Conservation (phyloP, 2,797 vertebrate species). For the Acrossocheilus wenchowensis region DNA sequence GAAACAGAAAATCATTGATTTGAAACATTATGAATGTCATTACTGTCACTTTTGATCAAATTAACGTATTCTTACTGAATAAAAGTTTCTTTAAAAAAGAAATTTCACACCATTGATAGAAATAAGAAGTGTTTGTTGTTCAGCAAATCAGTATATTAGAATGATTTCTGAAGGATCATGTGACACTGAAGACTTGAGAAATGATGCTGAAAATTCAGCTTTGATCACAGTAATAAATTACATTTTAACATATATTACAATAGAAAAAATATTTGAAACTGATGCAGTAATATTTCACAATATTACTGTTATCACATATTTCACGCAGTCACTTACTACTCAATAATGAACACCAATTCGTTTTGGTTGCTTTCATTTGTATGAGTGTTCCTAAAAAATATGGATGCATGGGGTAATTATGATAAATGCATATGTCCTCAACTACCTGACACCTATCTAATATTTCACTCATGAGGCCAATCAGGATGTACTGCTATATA, state of each 20-base stretch:
- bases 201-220: neutral
- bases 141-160: neutral
- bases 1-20: no score
- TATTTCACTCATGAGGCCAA: neutral
- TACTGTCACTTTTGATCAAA: neutral
- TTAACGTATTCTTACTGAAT: neutral
- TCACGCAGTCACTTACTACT: neutral
- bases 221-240: neutral
- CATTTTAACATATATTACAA: neutral
- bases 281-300: neutral
- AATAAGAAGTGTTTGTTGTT: neutral
- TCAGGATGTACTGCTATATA: neutral
- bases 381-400: neutral
- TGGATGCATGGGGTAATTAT: neutral
- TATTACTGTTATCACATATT: neutral
- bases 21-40: neutral
- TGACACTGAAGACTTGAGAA: neutral
- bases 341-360: neutral
- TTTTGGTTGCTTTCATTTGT: neutral
- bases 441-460: neutral
- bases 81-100: neutral
- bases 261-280: neutral
- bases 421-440: neutral
- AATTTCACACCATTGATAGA: neutral
- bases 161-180: neutral